Evolutionary conservation across 2,113 vertebrate species (phyloP), one percentile per base, ranked within the genome.

Genomic region (Rostratula benghalensis): DNA sequence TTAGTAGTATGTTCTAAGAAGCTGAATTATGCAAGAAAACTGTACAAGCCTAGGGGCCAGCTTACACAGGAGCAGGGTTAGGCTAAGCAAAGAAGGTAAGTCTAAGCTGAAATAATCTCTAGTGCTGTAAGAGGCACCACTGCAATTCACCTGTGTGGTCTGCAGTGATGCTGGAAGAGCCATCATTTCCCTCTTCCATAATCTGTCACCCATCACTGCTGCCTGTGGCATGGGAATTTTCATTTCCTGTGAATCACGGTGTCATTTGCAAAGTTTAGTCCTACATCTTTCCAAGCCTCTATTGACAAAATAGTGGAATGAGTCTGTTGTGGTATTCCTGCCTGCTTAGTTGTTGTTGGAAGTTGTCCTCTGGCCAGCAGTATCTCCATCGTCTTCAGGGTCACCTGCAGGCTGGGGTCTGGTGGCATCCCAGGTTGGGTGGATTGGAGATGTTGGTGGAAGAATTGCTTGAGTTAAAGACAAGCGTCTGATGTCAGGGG

Each of bases 391-490:
- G 39, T 12, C 54, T 92, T 85, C 30, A 53, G n/a, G 28, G 61
- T 85, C 57, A 92, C 92, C 91, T 94, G 94, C 27, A 46, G 76
- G 39, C 53, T 20, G 24, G 46, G 46, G 54, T 85, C 59, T 50
- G 45, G 63, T 43, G 35, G 50, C 41, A 83, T 80, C 59, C 63
- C 74, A 96, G 89, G 83, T 70, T 93, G 74, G 74, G 59, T 89
- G 65, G 59, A 45, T 8, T 76, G 3, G 24, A 83, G 81, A 95
- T 63, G 70, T 0, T 93, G 59, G 43, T 86, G 76, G 56, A 92
- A 96, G 64, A 77, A 73, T 45, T 76, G 69, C 74, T 93, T 30
- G 81, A 95, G 87, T 94, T 93, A 65, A 94, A 96, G 83, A 54
- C 7, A 27, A 87, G 77, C 6, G 1, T 89, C 89, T 96, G 81